Base-by-base conservation (phyloP, 2,888 invertebrate species). In the Leptogaster cylindrica region DNA sequence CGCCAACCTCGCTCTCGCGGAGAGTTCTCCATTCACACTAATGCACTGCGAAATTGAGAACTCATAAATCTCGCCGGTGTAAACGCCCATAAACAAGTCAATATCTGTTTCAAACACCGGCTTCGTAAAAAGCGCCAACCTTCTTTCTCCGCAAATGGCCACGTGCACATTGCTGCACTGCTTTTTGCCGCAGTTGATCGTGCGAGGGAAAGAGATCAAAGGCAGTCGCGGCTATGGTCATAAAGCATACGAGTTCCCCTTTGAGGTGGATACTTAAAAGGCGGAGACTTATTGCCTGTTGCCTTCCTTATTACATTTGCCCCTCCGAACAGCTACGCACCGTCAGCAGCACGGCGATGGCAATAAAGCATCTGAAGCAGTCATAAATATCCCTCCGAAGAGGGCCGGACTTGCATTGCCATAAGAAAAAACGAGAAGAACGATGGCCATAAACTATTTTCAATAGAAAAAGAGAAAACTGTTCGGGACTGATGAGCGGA, bases 1-100 rank as follows among this genome's bases (percentile, higher is more conserved):
- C 52, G n/a, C 10, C 27, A 20, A 7, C 23, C 16, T 16, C 31
- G 33, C 48, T 50, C 8, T 20, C 25, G 12, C n/a, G 36, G 50
- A 65, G 27, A 39, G 50, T 39, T 65, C 65, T 65, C 50, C 16
- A 36, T 50, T 27, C 65, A 50, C 65, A 39, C 51, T 36, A 50
- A 48, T 48, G 48, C 48, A 64, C 20, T 39, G 18, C 48, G 33
- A 64, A 65, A 51, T 50, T 65, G 65, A 70, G 46, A 65, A 65
- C 68, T 70, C 72, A 70, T 73, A 70, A 72, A 73, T 73, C 70
- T 72, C 70, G 70, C 73, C 72, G 75, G 75, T 74, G 79, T 78
- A 75, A 77, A 78, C 78, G 78, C 79, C 79, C 79, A 79, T 79
- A 79, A 79, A 79, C 77, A 78, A 79, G 76, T 75, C 76, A 71